Base-by-base conservation (phyloP, 1,140 invertebrate genomes). In the Sitophilus oryzae region DNA sequence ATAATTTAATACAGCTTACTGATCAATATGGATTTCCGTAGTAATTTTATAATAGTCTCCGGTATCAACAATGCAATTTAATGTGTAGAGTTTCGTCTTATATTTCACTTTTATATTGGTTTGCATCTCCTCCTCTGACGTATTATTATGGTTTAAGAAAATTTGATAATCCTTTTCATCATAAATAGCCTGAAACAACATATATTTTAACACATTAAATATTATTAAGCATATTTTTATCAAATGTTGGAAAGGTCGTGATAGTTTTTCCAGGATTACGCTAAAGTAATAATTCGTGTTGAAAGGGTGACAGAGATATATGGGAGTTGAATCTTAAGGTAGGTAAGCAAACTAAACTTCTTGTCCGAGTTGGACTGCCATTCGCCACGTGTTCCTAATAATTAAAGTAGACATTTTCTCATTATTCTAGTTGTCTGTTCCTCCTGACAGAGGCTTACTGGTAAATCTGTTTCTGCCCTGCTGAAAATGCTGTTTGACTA, bases 11-110 rank as follows among this genome's bases (percentile, higher is more conserved):
- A n/a, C n/a, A n/a, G 10, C 80, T 79, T 71, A 85, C 83, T 83
- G 78, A 63, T 89, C 86, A 43, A 89, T 67, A 72, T 89, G 86
- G 35, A 89, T 56, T 56, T 89, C 82, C 1, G 82, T 46, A 14
- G 72, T 45, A 36, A 70, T 59, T 57, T 65, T 64, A 22, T 63
- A 63, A 46, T 69, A 58, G 34, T 69, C 67, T 40, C 62, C 63
- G 40, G 72, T 58, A 53, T 73, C 68, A 25, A 76, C 58, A 5
- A 57, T 52, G 40, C 73, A 73, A 40, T 68, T 71, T 11, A 77
- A 51, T 47, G 78, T 83, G 65, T 89, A 89, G 1, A 80, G 73
- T 47, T 79, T 82, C 9, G 77, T 79, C 47, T 79, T 81, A 21
- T 85, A 75, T 61, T 81, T 80, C 1, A 84, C 62, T 63, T 86